Evolutionary conservation across 2,888 invertebrate species (phyloP), one percentile per base, ranked within the genome.

Genomic region (Heliconius ismenius): DNA sequence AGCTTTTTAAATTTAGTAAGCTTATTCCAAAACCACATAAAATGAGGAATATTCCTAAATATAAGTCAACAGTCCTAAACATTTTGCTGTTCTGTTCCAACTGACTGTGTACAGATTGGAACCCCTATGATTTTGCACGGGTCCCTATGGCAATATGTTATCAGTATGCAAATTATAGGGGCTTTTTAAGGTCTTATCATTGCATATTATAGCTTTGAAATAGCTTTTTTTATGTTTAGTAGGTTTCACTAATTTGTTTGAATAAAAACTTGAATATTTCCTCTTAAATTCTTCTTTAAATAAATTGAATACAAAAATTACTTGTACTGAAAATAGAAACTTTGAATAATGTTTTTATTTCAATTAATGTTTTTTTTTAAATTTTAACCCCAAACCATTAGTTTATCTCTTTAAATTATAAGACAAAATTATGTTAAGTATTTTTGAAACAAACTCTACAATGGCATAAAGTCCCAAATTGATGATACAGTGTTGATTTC

Each of bases 101-200:
- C 58, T 75, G 76, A 87, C 81, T 88, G 86, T 77, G 78, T 80
- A 79, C 54, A 77, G 75, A 76, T 74, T 79, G 65, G 76, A 73
- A 85, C 92, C 92, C 92, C 85, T 83, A 92, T 92, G 74, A 74
- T 84, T 86, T 83, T 54, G 82, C 82, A 79, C 43, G 77, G 79
- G 86, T 81, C 82, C 83, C 80, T 79, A 79, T 77, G 78, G 79
- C 82, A 85, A 87, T 87, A 87, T 77, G 64, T 83, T 85, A 86
- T 87, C 86, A 80, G 49, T 85, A 88, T 91, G 90, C 88, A 88
- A 92, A 92, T 87, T 86, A 93, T 93, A 83, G 86, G 92, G 93
- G 92, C 81, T 60, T 85, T 87, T 86, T 82, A 81, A 76, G 68
- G 65, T 70, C 36, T 73, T 76, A 74, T 65, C 63, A 72, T 70